Conservation (phyloP, 2,113 vertebrate species). For the Gallinago paraguaiae region DNA sequence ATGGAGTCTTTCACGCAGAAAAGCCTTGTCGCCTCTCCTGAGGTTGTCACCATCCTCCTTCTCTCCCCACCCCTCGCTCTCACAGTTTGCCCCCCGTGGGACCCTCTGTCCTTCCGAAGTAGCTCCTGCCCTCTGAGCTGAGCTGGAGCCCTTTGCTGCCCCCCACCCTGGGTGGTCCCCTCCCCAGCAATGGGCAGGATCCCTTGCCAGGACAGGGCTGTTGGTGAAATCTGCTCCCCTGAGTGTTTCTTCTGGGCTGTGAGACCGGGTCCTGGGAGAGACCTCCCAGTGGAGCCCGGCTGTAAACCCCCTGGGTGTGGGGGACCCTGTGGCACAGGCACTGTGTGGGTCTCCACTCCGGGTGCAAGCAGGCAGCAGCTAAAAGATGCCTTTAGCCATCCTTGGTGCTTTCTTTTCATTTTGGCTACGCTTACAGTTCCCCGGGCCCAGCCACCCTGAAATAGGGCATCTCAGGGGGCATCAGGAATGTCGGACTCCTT, state of each 20-base stretch:
- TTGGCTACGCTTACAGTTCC: not conserved
- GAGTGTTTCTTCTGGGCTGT: not conserved
- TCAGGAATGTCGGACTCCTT: not conserved
- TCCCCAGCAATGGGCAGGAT: not conserved
- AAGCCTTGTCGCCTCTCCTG: slow-evolving; percentile 93
- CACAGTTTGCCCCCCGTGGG: fast-evolving
- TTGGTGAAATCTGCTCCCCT: not conserved
- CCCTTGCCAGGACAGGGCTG: not conserved
- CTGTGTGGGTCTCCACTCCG: not conserved
- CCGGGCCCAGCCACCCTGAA: not conserved
- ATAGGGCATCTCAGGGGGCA: not conserved
- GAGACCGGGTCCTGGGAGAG: not conserved
- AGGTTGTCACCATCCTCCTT: slow-evolving; percentile 82
- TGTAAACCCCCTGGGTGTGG: not conserved
- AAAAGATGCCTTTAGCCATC: not conserved
- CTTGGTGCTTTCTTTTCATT: not conserved
- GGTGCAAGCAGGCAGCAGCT: not conserved
- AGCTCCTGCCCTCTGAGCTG: not conserved
- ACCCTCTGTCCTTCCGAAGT: not conserved
- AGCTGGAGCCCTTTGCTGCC: not conserved
- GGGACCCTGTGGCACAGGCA: not conserved
- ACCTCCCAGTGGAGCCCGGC: not conserved
- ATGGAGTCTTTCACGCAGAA: slow-evolving; percentile 95
- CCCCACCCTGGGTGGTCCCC: not conserved
- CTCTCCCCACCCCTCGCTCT: not conserved